Conservation (phyloP, 1,140 invertebrate genomes). For the Leptinotarsa undecemlineata region DNA sequence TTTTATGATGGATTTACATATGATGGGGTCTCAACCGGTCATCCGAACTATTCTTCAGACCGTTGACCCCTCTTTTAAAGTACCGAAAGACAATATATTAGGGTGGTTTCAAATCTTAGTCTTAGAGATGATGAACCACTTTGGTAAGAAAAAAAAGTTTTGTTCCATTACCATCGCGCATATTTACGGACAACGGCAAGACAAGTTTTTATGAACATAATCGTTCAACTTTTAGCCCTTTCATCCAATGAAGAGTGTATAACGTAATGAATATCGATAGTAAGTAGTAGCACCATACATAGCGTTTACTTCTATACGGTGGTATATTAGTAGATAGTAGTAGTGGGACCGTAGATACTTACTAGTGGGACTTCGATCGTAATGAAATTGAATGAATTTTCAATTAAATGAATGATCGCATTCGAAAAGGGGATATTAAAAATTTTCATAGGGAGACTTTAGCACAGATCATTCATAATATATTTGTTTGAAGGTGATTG, state of each 20-base stretch:
- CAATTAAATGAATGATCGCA: too few relatives aligned
- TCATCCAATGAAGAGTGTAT: background rate
- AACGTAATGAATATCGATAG: too few relatives aligned
- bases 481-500: too few relatives aligned
- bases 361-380: too few relatives aligned
- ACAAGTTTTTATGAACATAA: background rate
- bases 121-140: slow-evolving; percentile 4
- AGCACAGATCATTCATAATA: too few relatives aligned
- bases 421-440: too few relatives aligned
- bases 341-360: too few relatives aligned
- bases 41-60: background rate
- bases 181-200: background rate
- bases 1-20: background rate
- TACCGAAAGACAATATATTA: background rate
- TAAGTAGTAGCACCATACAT: too few relatives aligned
- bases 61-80: background rate
- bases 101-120: slow-evolving; percentile 1
- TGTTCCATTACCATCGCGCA: background rate
- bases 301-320: too few relatives aligned
- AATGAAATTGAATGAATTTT: too few relatives aligned
- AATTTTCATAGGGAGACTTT: too few relatives aligned
- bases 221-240: slow-evolving; percentile 5
- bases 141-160: background rate
- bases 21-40: slow-evolving; percentile 4
- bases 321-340: too few relatives aligned